phyloP scores from a whole-genome alignment of 2,797 vertebrate species.

The Eurystomus glaucurus region DNA sequence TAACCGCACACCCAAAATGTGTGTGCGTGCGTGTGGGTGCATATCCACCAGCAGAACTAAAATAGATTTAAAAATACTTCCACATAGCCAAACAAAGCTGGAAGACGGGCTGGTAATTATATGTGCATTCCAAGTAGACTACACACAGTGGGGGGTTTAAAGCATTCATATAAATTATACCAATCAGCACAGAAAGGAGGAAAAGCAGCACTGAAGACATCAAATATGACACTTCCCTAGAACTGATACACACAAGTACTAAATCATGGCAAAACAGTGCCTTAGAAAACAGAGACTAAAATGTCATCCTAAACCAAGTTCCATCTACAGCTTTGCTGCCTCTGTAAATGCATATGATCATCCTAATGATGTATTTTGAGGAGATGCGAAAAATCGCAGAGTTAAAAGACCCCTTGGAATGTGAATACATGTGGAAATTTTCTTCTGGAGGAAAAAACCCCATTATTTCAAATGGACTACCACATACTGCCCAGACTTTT shows the following conservation, averaged over 20 bases:
- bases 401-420: constrained; percentile 3
- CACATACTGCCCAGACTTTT: not conserved
- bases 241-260: not conserved
- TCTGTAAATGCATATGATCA: constrained; percentile 9
- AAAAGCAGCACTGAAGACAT: constrained; percentile 41
- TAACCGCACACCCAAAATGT: not conserved
- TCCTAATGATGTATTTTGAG: constrained; percentile 40
- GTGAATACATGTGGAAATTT: not conserved
- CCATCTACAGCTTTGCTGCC: constrained; percentile 22
- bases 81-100: constrained; percentile 39
- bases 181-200: constrained; percentile 61
- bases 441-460: not conserved
- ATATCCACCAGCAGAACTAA: constrained; percentile 20
- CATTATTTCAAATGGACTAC: not conserved
- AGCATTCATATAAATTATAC: constrained; percentile 74
- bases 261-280: constrained; percentile 49
- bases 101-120: constrained; percentile 64
- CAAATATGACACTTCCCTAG: constrained; percentile 38
- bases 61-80: constrained; percentile 53
- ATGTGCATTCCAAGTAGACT: constrained; percentile 59
- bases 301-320: constrained; percentile 26
- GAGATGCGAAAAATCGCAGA: constrained; percentile 24
- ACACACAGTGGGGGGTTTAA: constrained; percentile 54
- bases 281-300: constrained; percentile 37
- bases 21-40: constrained; percentile 6